Conservation (phyloP, 2,113 vertebrate genomes). For the Empidonax traillii region DNA sequence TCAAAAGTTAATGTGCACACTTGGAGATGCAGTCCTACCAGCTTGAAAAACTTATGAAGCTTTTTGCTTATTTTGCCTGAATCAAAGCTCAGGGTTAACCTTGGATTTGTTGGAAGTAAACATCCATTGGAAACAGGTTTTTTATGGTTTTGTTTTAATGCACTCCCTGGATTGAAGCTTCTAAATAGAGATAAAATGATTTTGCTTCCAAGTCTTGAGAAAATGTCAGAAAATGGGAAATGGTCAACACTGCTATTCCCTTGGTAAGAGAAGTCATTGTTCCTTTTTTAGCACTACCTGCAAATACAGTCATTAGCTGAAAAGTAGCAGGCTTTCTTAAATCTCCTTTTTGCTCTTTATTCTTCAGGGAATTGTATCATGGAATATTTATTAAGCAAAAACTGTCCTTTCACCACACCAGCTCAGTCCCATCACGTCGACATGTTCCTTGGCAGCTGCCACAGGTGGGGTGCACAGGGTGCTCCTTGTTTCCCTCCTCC, state of each 20-base stretch:
- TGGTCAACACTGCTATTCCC: background rate
- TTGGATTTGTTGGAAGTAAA: background rate
- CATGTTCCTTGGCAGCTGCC: accelerated
- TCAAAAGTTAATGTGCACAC: background rate
- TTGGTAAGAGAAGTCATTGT: background rate
- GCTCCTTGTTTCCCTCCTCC: background rate
- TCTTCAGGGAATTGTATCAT: background rate
- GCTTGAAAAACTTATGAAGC: background rate
- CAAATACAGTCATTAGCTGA: constrained; percentile 16
- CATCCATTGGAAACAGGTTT: background rate
- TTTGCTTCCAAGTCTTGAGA: background rate
- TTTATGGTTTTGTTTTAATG: constrained; percentile 1
- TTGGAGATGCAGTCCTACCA: background rate
- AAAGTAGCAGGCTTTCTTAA: constrained; percentile 11
- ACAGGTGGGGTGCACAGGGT: background rate
- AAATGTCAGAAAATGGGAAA: background rate
- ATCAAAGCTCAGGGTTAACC: background rate
- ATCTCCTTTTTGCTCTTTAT: background rate
- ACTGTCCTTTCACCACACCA: background rate
- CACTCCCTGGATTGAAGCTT: background rate
- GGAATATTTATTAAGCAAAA: background rate
- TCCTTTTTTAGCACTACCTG: constrained; percentile 31
- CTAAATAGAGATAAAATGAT: constrained; percentile 8
- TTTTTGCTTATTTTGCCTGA: background rate
- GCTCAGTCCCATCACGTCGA: accelerated